Evolutionary conservation across 2,888 invertebrate species (phyloP).

Genomic region (Hermodice carunculata): DNA sequence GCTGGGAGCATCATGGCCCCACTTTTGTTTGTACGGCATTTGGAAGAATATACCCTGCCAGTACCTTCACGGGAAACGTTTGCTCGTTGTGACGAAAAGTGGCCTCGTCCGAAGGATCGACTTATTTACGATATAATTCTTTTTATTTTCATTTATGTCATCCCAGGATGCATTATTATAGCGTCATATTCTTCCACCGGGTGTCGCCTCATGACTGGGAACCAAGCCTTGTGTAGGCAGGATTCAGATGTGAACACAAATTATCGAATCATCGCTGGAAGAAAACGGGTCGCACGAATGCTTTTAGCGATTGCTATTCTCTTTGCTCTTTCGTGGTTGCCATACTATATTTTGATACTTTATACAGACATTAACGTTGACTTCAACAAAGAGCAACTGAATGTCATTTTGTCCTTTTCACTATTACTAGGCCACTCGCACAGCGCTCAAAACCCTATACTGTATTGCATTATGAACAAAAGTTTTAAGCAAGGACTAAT

Average conservation of each 20-base stretch:
- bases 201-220: conserved; percentile 71
- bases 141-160: conserved; percentile 82
- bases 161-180: conserved; percentile 76
- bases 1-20: conserved; percentile 20
- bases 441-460: conserved; percentile 44
- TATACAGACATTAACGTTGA: conserved; percentile 31
- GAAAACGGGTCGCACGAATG: conserved; percentile 82
- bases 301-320: conserved; percentile 80
- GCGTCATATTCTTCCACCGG: conserved; percentile 64
- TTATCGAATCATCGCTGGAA: conserved; percentile 24
- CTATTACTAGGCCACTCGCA: conserved; percentile 42
- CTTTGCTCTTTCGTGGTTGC: conserved; percentile 85
- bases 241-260: conserved; percentile 45
- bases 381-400: conserved; percentile 8
- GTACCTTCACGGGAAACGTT: conserved; percentile 19
- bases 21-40: conserved; percentile 19
- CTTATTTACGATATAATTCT: conserved; percentile 78
- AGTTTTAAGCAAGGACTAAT: no score
- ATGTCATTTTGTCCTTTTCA: conserved; percentile 27
- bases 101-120: conserved; percentile 51
- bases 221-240: conserved; percentile 48
- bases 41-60: no score
- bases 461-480: conserved; percentile 42
- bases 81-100: conserved; percentile 36
- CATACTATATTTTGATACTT: conserved; percentile 59